Evolutionary conservation across 2,113 vertebrate species (phyloP), one percentile per base, ranked within the genome.

Genomic region (Gymnorhina tibicen): DNA sequence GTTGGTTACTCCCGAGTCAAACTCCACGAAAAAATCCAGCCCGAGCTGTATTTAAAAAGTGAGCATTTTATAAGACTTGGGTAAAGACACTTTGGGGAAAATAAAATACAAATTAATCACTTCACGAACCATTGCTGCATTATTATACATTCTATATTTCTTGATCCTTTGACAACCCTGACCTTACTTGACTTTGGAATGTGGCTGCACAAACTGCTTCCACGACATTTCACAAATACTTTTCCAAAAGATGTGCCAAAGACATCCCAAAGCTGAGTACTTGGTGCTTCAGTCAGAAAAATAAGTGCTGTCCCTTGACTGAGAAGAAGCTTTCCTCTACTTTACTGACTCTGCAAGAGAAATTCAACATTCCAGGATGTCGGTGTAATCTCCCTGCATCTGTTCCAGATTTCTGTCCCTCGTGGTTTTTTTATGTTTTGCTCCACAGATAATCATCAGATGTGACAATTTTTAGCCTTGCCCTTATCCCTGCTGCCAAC

Each of bases 31-130:
- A 91, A 89, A 94, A 92, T 81, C 88, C n/a, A 78, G 88, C 56
- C 68, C 0, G 11, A 93, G 24, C 37, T 46, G 72, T 32, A 75
- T 87, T 93, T 91, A 49, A 95, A 83, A 96, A 92, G 56, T 1
- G 41, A 94, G 88, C 73, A 89, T 96, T 96, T 96, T 41, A 86
- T 87, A 94, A 94, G 79, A 52, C 90, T 68, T 46, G 0, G 5
- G 64, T 96, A 95, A 96, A 95, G 95, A 92, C 95, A 95, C 95
- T 92, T 95, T 81, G 79, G 95, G 95, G 93, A 92, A 96, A 95
- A 96, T 95, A 81, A 97, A 95, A 96, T 92, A 96, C 93, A 96
- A 96, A 96, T 96, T n/a, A 94, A 96, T 96, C 93, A 95, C 92
- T 77, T 96, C 95, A 96, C 68, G 56, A 97, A 72, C 88, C 95